phyloP scores from a whole-genome alignment of 2,888 invertebrate genomes.

The Morinoia aosen region DNA sequence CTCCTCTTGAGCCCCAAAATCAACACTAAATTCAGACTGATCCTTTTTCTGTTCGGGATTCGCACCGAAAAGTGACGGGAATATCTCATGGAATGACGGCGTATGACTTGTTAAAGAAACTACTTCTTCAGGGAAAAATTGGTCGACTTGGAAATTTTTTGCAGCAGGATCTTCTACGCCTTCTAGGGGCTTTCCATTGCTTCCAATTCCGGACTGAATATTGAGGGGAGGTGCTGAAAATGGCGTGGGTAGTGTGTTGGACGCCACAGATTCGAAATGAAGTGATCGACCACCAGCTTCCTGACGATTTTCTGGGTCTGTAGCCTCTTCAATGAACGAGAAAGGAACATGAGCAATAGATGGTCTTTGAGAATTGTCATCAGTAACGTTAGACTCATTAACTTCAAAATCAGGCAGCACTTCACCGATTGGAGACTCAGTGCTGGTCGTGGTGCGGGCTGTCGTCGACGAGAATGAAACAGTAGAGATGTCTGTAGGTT shows the following conservation, averaged over 20 bases:
- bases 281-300: background rate
- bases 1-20: background rate
- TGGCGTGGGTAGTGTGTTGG: background rate
- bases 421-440: background rate
- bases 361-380: background rate
- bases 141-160: background rate
- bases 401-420: background rate
- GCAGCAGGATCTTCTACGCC: background rate
- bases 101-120: background rate
- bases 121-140: background rate
- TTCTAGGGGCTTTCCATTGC: background rate
- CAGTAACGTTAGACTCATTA: background rate
- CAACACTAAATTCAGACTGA: background rate
- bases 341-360: background rate
- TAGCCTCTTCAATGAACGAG: background rate
- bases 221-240: background rate
- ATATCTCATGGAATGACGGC: constrained; percentile 1
- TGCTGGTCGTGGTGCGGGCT: background rate
- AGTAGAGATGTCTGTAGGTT: background rate
- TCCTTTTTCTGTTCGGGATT: background rate
- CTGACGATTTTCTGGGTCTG: background rate
- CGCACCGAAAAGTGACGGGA: background rate
- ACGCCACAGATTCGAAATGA: background rate
- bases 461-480: background rate
- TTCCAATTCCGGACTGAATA: background rate